A percentile compares a stretch with the other conserved stretches of the same genome.
phyloP scores from a whole-genome alignment of 1,140 invertebrate genomes.

The Calycopis cecrops region DNA sequence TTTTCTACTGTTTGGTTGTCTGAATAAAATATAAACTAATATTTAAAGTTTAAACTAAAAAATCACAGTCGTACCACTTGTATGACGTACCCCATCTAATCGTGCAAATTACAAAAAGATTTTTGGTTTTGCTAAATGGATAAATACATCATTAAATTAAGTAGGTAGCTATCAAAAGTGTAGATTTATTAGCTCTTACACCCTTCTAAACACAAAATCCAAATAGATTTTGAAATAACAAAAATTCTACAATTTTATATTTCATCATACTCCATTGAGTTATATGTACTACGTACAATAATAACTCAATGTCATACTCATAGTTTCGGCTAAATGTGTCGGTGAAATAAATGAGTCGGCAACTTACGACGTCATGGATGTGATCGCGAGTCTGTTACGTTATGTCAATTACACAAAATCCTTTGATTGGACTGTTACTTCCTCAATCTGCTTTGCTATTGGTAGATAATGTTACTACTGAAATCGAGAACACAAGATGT shows the following conservation, averaged over 20 bases:
- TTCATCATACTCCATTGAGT: neutral
- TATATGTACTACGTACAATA: neutral
- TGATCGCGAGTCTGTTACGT: slow-evolving; percentile 43
- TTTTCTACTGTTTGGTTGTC: no score
- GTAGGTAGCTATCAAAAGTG: no score
- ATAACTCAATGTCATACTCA: slow-evolving; percentile 17
- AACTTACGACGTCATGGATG: slow-evolving; percentile 29
- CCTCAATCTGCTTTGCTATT: slow-evolving; percentile 27
- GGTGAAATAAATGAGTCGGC: slow-evolving; percentile 43
- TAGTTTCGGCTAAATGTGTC: slow-evolving; percentile 44
- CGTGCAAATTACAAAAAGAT: no score
- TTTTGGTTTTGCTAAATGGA: no score
- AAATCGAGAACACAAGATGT: slow-evolving; percentile 46
- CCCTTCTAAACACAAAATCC: no score
- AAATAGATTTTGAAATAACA: neutral
- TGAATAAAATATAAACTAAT: no score
- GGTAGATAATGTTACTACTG: slow-evolving; percentile 26
- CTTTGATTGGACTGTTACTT: slow-evolving; percentile 34
- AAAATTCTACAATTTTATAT: neutral
- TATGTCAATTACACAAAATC: slow-evolving; percentile 16
- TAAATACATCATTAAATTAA: no score
- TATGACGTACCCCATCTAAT: no score
- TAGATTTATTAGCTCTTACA: no score
- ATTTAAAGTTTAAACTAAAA: no score
- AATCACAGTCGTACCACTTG: no score